Percentiles rank a stretch among this genome's conserved stretches.
Evolutionary conservation across 2,888 invertebrate species (phyloP).

Genomic region (Physocephala rufipes): DNA sequence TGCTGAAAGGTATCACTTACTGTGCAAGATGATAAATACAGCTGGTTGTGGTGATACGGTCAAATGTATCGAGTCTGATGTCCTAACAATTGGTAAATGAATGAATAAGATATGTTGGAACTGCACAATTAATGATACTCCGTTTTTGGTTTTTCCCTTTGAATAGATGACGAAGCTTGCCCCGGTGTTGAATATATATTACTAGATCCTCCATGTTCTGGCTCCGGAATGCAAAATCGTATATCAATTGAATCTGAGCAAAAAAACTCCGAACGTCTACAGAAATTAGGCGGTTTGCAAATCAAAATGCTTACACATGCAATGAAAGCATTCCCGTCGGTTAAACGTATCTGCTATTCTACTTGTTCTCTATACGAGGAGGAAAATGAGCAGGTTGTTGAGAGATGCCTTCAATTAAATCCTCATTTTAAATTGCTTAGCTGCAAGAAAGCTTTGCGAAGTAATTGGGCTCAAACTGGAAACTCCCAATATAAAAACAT

Average conservation of each 20-base stretch:
- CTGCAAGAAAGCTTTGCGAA: slow-evolving; percentile 70
- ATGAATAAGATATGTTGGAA: no score
- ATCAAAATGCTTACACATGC: slow-evolving; percentile 86
- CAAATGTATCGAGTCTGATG: slow-evolving; percentile 75
- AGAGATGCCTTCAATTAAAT: slow-evolving; percentile 57
- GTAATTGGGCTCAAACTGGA: slow-evolving; percentile 76
- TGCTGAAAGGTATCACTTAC: slow-evolving; percentile 71
- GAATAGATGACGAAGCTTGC: slow-evolving; percentile 52
- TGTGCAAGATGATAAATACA: slow-evolving; percentile 73
- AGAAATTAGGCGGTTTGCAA: slow-evolving; percentile 80
- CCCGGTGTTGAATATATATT: slow-evolving; percentile 84
- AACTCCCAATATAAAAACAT: slow-evolving; percentile 73
- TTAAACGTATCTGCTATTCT: slow-evolving; percentile 90
- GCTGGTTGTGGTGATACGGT: slow-evolving; percentile 77
- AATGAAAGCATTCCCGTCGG: slow-evolving; percentile 82
- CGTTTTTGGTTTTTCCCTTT: background rate
- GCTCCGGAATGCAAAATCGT: slow-evolving; percentile 80
- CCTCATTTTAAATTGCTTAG: slow-evolving; percentile 73
- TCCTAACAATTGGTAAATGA: slow-evolving; percentile 70
- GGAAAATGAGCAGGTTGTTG: slow-evolving; percentile 91
- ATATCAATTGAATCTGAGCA: slow-evolving; percentile 67
- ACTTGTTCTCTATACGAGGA: slow-evolving; percentile 91
- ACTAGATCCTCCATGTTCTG: slow-evolving; percentile 97
- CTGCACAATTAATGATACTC: background rate
- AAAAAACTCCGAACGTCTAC: slow-evolving; percentile 69